Base-by-base conservation (phyloP, 2,113 vertebrate species). In the Anser brachyrhynchus region DNA sequence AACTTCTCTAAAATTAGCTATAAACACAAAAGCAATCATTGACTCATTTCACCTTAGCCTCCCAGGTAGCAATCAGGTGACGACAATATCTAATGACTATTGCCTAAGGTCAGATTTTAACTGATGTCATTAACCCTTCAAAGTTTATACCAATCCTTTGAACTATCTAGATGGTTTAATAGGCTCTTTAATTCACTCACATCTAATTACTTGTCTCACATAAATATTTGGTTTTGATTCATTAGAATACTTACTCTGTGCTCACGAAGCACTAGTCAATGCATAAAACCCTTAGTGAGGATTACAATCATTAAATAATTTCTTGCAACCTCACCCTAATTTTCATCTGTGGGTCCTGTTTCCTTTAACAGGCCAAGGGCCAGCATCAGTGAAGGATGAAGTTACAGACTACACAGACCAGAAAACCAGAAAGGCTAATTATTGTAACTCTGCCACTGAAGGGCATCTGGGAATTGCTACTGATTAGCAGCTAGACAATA, bases 141-240 rank as follows among this genome's bases (percentile, higher is more conserved):
- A 3, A 77, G 43, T 76, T 97, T 92, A 64, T 84, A 78, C n/a
- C 55, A 74, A 87, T 79, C 61, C 62, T 95, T 96, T 95, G 71
- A 97, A 85, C 72, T 80, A 49, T 82, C 88, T 74, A 88, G 89
- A 92, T 87, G 77, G 83, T 90, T 77, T 94, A 93, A 84, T 86
- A 81, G n/a, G 49, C 22, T 90, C 12, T 88, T 93, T 92, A 43
- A 86, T 94, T 90, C 12, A 2, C 26, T 95, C n/a, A 67, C 7
- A 70, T 92, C 67, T 96, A 95, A 94, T 92, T 95, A 91, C 69
- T 91, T 82, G 46, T 94, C 74, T 95, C 44, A 43, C 5, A 4
- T 77, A 97, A 95, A 93, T 95, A 93, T 90, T 96, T 95, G 49
- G 58, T 35, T 92, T 64, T 10, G 10, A 95, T 93, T 95, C 87